Percentiles rank a stretch among this genome's conserved stretches.
phyloP scores from a whole-genome alignment of 1,140 invertebrate genomes.

The Cotesia vestalis region DNA sequence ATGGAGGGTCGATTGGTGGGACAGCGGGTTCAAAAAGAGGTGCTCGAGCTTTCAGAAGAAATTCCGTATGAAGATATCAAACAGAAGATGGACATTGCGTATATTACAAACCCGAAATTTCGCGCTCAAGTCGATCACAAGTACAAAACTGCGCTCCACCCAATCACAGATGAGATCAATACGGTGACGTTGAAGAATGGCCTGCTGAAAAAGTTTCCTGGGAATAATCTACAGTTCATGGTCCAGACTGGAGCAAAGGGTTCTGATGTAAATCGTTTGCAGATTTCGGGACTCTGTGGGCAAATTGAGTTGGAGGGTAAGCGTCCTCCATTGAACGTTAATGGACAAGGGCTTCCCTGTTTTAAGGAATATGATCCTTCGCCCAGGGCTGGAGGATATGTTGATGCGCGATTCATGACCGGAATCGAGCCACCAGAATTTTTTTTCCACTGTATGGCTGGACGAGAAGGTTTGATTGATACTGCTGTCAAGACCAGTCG shows the following conservation, averaged over 20 bases:
- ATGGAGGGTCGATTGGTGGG: constrained; percentile 70
- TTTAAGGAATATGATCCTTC: constrained; percentile 91
- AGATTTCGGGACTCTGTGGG: constrained; percentile 95
- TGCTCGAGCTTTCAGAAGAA: constrained; percentile 75
- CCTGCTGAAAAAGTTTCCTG: constrained; percentile 86
- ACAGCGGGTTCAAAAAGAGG: constrained; percentile 73
- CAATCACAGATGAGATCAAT: constrained; percentile 90
- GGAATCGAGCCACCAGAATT: constrained; percentile 98
- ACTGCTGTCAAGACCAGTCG: constrained; percentile 92
- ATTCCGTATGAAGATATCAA: constrained; percentile 68
- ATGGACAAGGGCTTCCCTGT: constrained; percentile 91
- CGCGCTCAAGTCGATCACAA: constrained; percentile 83
- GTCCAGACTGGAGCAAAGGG: constrained; percentile 98
- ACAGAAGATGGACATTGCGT: constrained; percentile 76
- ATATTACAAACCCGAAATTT: constrained; percentile 79
- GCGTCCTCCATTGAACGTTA: constrained; percentile 93
- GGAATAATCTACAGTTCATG: constrained; percentile 98
- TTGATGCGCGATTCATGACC: constrained; percentile 95
- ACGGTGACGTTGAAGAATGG: constrained; percentile 83
- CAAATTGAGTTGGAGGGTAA: constrained; percentile 99
- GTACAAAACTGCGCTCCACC: constrained; percentile 85
- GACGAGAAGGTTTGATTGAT: constrained; percentile 91
- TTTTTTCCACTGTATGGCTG: constrained; percentile 99
- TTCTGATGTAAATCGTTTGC: constrained; percentile 94
- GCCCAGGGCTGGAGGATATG: constrained; percentile 95